Evolutionary conservation across 2,888 invertebrate species (phyloP), one percentile per base, ranked within the genome.

Genomic region (Leptinotarsa juncta): DNA sequence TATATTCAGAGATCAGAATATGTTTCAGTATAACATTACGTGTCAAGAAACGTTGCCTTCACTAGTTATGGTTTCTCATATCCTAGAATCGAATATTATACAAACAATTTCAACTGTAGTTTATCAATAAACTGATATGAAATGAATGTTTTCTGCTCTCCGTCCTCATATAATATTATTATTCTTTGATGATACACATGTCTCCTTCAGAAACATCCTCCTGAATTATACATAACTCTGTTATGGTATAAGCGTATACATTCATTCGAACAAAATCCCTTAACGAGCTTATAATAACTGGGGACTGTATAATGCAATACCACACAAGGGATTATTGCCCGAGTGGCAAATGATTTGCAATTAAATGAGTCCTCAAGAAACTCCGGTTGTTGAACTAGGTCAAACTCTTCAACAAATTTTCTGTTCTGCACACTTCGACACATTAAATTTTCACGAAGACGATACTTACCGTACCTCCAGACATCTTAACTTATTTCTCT

Each of bases 361-460:
- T 57, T 57, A 20, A 57, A 57, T n/a, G 20, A 18, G 20, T 57
- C 23, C 12, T 3, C 57, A 20, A 57, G 57, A 20, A 57, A 57
- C 23, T 23, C 20, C 2, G 14, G 57, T 18, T 14, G 57, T 57
- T 23, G 15, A 57, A 57, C 15, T 23, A 23, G 57, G 23, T 57
- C 57, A 23, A 57, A 57, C 57, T 57, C 57, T 57, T 32, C 4
- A 57, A 15, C 7, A 15, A 26, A 23, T 57, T 57, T 57, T 23
- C 23, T 20, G 23, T 57, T 57, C 15, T 4, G 57, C 57, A 20
- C 20, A 26, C 57, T 57, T 57, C 14, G 23, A 57, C 57, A 20
- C 57, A 16, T 57, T 57, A 57, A 57, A 26, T 57, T 57, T 57
- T 57, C 57, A 57, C 15, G 51, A 51, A 51, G 51, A 51, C 16